Base-by-base conservation (phyloP, 1,140 invertebrate genomes). In the Drosophila takahashii region DNA sequence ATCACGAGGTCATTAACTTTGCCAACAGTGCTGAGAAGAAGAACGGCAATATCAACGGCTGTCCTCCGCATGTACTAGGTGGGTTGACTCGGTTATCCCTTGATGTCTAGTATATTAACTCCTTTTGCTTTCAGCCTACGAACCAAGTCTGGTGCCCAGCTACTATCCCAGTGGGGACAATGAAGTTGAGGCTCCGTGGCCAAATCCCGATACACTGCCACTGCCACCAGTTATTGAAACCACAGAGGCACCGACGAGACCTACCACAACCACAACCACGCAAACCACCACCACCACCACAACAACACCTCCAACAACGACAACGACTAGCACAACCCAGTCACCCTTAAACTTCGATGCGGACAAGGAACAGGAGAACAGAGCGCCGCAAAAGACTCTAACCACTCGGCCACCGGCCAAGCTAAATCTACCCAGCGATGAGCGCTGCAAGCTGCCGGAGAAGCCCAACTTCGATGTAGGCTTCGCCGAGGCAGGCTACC, bases 1-100 rank as follows among this genome's bases (percentile, higher is more conserved):
- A 98, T 84, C 95, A 95, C n/a, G 93, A 93, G 50, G 95, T 97
- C 39, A 93, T 97, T 22, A 97, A 98, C 87, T 98, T 98, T 92
- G 96, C 96, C 2, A 95, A 95, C 67, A 93, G 95, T 0, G 94
- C 93, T 0, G 94, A 96, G 60, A 94, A 92, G 64, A 92, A 93
- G 27, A 94, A 94, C 59, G 95, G 95, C 41, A 93, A 94, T 7
- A 92, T 98, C 22, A 95, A 95, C 47, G 95, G 94, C 37, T 98
- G 96, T 69, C 76, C 79, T 9, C 74, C 79, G 22, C 83, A 90
- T 56, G 79, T 92, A 18, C 78, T 92, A 50, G 85, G 92, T 93
- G 53, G 59, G 60, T 32, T 22, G 4, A 0, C 4, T 26, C 8
- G 4, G 3, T 15, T 32, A 16, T 15, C 8, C 1, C 26, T 16